Evolutionary conservation across 2,888 invertebrate genomes (phyloP).

Genomic region (Bimastos eiseni): DNA sequence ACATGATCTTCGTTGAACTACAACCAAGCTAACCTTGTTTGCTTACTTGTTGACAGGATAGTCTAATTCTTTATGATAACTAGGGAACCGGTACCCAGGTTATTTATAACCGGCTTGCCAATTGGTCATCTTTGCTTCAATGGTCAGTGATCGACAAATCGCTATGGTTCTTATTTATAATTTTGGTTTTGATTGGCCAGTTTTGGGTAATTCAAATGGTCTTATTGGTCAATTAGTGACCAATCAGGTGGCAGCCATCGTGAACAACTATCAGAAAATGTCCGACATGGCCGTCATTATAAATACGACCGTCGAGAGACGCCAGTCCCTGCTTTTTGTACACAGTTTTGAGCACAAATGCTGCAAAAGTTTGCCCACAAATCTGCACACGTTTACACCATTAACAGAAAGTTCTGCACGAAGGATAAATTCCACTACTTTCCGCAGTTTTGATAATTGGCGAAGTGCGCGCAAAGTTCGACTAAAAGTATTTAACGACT

Average conservation of each 20-base stretch:
- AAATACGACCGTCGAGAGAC: conserved; percentile 78
- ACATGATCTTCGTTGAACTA: no score
- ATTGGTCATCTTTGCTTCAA: not conserved
- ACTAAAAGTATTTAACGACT: not conserved
- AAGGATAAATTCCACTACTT: not conserved
- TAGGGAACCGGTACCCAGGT: not conserved
- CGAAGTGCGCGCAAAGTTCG: not conserved
- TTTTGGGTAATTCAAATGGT: not conserved
- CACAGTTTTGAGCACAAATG: not conserved
- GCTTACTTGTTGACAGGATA: not conserved
- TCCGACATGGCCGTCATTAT: conserved; percentile 95
- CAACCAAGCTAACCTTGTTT: no score
- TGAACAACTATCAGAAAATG: conserved; percentile 51
- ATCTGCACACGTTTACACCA: not conserved
- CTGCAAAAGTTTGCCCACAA: not conserved
- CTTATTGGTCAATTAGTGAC: not conserved
- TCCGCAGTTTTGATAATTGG: not conserved
- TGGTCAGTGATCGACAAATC: not conserved
- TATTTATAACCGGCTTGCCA: not conserved
- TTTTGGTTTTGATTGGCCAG: not conserved
- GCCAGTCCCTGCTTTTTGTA: conserved; percentile 47
- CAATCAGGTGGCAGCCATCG: not conserved
- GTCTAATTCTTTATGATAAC: not conserved
- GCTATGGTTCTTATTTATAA: not conserved
- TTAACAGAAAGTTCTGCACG: not conserved